phyloP scores from a whole-genome alignment of 2,113 vertebrate genomes.

The Coryphaenoides rupestris region DNA sequence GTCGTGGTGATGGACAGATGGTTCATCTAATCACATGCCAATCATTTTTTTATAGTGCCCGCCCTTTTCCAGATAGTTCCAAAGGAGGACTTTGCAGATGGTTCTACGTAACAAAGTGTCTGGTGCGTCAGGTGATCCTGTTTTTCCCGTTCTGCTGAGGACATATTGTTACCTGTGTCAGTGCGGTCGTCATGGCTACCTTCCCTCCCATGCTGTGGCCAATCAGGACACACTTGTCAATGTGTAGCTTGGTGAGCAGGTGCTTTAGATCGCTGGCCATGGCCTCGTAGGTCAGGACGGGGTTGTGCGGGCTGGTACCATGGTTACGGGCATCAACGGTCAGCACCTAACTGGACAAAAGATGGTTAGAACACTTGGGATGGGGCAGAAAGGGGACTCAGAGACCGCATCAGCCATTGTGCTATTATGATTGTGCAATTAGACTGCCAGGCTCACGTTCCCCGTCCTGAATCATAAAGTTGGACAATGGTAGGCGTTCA shows the following conservation, averaged over 20 bases:
- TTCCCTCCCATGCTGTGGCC: constrained; percentile 99
- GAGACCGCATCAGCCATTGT: background rate
- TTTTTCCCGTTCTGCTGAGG: background rate
- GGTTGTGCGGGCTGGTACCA: constrained; percentile 84
- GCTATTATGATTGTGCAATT: too few relatives aligned
- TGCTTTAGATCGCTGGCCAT: constrained; percentile 85
- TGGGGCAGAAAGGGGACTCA: constrained; percentile 20
- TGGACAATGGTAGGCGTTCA: too few relatives aligned
- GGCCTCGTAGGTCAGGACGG: constrained; percentile 80
- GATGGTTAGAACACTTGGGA: constrained; percentile 62
- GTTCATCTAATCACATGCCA: too few relatives aligned
- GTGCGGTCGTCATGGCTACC: constrained; percentile 85
- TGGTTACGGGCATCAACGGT: constrained; percentile 93
- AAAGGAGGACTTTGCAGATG: too few relatives aligned
- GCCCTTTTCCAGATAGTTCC: too few relatives aligned
- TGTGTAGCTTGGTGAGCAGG: constrained; percentile 77
- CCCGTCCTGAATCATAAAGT: too few relatives aligned
- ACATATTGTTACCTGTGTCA: constrained; percentile 80
- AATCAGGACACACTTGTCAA: constrained; percentile 82
- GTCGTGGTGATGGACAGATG: too few relatives aligned
- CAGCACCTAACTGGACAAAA: constrained; percentile 84
- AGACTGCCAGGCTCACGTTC: too few relatives aligned
- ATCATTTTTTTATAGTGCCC: too few relatives aligned
- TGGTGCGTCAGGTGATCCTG: background rate
- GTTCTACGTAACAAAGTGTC: too few relatives aligned